A percentile compares a stretch with the other conserved stretches of the same genome.
Evolutionary conservation across 1,140 invertebrate species (phyloP).

Genomic region (Epicauta chinensis): DNA sequence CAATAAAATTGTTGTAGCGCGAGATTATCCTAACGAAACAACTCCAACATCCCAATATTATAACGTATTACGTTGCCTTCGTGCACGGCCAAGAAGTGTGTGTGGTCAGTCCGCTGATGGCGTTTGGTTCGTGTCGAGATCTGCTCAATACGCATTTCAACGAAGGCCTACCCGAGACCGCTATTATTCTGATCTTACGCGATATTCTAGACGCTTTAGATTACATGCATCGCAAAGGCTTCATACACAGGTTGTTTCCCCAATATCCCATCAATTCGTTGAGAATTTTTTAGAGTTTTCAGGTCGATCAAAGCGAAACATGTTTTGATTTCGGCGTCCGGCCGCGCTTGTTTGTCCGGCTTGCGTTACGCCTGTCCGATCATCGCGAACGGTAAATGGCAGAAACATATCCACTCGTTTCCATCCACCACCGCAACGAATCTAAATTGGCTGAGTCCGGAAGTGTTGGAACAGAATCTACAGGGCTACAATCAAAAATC

Average conservation of each 20-base stretch:
- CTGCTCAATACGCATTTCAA: conserved; percentile 71
- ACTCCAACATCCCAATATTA: conserved; percentile 71
- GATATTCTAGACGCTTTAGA: conserved; percentile 73
- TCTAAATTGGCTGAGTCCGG: conserved; percentile 84
- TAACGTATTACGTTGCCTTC: conserved; percentile 67
- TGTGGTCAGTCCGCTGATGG: conserved; percentile 72
- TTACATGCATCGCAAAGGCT: conserved; percentile 78
- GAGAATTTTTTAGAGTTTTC: conserved; percentile 30
- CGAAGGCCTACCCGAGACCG: conserved; percentile 71
- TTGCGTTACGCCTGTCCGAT: conserved; percentile 69
- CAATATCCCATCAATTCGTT: not conserved
- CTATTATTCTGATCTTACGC: conserved; percentile 70
- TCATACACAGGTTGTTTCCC: conserved; percentile 85
- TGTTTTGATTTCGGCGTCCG: conserved; percentile 65
- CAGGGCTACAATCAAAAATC: conserved; percentile 78
- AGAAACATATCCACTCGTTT: conserved; percentile 64
- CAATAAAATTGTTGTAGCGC: conserved; percentile 44
- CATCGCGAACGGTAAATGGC: conserved; percentile 62
- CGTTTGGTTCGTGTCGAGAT: conserved; percentile 72
- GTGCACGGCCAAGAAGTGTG: conserved; percentile 67
- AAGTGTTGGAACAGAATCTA: conserved; percentile 87
- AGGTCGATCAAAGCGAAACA: conserved; percentile 79
- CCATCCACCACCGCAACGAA: conserved; percentile 62
- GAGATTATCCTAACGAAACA: conserved; percentile 71
- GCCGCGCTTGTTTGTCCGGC: conserved; percentile 66